phyloP scores from a whole-genome alignment of 2,888 invertebrate species.

The Amitus sp. region DNA sequence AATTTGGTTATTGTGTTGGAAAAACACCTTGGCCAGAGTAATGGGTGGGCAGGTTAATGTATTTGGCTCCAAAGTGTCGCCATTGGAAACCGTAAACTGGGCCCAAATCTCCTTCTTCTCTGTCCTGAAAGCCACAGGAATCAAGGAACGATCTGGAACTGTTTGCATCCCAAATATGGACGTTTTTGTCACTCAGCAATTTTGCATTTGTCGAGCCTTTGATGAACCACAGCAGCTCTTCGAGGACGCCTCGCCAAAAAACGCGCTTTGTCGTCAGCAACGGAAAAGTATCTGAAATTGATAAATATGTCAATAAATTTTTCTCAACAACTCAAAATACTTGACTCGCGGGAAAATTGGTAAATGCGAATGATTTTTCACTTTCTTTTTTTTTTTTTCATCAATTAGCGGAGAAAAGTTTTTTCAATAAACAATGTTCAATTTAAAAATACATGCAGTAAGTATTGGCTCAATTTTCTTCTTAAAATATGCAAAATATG shows the following conservation, averaged over 20 bases:
- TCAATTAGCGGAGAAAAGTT: too few relatives aligned
- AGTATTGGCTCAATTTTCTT: too few relatives aligned
- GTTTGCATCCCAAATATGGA: constrained; percentile 97
- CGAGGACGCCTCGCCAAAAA: constrained; percentile 89
- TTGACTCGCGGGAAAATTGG: too few relatives aligned
- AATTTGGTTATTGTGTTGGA: neutral
- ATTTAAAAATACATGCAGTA: too few relatives aligned
- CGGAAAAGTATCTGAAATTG: constrained; percentile 74
- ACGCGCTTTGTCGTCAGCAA: constrained; percentile 95
- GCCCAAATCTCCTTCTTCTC: constrained; percentile 94
- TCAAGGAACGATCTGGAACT: constrained; percentile 91
- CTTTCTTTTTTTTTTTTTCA: too few relatives aligned
- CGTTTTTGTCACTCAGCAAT: constrained; percentile 78
- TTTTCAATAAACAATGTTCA: too few relatives aligned
- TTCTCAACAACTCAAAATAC: too few relatives aligned
- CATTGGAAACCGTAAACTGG: constrained; percentile 99
- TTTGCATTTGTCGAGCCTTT: constrained; percentile 90
- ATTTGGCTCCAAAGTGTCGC: constrained; percentile 96
- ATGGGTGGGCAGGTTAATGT: constrained; percentile 82
- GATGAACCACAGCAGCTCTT: constrained; percentile 96
- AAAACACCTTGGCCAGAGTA: constrained; percentile 73
- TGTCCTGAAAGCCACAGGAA: constrained; percentile 81
- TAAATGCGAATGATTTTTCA: too few relatives aligned
- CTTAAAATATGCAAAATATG: too few relatives aligned
- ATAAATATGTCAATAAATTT: too few relatives aligned